phyloP scores from a whole-genome alignment of 2,113 vertebrate genomes.

The Pelmatolapia mariae region DNA sequence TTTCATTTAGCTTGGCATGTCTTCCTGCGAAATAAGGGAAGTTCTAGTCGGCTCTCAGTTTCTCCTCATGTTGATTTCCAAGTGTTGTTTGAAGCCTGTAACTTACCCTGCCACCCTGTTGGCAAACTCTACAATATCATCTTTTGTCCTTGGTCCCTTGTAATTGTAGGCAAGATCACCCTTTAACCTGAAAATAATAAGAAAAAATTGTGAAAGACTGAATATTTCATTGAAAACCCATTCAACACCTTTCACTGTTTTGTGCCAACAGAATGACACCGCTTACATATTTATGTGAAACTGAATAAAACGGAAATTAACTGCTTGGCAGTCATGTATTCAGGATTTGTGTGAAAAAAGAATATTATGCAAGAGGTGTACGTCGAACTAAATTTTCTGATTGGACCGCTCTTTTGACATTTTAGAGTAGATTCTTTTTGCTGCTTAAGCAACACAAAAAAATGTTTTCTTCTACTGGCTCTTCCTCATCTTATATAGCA shows the following conservation, averaged over 20 bases:
- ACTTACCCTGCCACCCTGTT: slow-evolving; percentile 95
- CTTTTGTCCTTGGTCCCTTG: slow-evolving; percentile 94
- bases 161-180: slow-evolving; percentile 94
- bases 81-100: not conserved
- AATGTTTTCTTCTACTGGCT: not conserved
- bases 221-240: not conserved
- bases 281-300: not conserved
- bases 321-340: not conserved
- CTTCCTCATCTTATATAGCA: not conserved
- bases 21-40: not conserved
- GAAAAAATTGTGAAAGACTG: not conserved
- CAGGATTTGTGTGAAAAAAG: not conserved
- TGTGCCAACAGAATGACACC: not conserved
- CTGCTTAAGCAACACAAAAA: not conserved
- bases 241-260: not conserved
- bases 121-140: slow-evolving; percentile 96
- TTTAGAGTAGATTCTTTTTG: not conserved
- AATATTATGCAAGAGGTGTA: not conserved
- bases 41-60: not conserved
- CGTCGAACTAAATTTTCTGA: rapidly evolving
- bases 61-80: not conserved
- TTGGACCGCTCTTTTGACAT: not conserved
- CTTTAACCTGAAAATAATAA: slow-evolving; percentile 77
- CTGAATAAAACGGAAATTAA: not conserved
- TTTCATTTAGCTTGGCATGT: not conserved